A percentile compares a stretch with the other conserved stretches of the same genome.
phyloP scores from a whole-genome alignment of 2,888 invertebrate genomes.

The Colostygia pectinataria region DNA sequence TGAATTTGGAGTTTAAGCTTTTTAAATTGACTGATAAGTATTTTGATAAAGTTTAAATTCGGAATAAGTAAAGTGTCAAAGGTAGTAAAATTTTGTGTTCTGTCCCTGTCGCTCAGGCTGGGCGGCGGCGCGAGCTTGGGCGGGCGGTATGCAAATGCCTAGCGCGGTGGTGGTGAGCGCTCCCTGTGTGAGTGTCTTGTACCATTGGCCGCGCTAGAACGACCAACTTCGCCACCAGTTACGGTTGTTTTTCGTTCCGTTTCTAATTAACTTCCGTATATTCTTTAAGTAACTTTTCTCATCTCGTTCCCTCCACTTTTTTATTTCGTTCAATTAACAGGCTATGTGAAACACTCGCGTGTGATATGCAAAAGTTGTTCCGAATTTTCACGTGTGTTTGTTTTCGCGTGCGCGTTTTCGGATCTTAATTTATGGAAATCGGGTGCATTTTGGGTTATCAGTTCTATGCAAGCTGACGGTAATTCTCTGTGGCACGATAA shows the following conservation, averaged over 20 bases:
- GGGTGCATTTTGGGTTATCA: slow-evolving; percentile 53
- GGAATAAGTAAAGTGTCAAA: slow-evolving; percentile 54
- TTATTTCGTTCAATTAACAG: slow-evolving; percentile 58
- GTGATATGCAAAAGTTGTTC: slow-evolving; percentile 69
- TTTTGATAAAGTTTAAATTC: slow-evolving; percentile 31
- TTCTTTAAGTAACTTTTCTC: slow-evolving; percentile 82
- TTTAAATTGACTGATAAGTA: slow-evolving; percentile 27
- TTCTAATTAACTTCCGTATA: slow-evolving; percentile 83
- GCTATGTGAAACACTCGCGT: slow-evolving; percentile 71
- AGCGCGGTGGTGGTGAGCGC: slow-evolving; percentile 66
- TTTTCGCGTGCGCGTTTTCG: slow-evolving; percentile 57
- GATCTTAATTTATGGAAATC: slow-evolving; percentile 61
- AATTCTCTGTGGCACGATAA: slow-evolving; percentile 67
- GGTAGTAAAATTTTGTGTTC: slow-evolving; percentile 54
- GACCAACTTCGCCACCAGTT: slow-evolving; percentile 83
- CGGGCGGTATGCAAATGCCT: slow-evolving; percentile 84
- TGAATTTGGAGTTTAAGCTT: slow-evolving; percentile 26
- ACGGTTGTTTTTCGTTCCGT: slow-evolving; percentile 84
- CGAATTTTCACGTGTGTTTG: slow-evolving; percentile 61
- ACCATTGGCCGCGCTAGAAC: slow-evolving; percentile 83
- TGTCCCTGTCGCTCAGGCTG: slow-evolving; percentile 78
- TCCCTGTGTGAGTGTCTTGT: slow-evolving; percentile 76
- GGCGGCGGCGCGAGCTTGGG: slow-evolving; percentile 81
- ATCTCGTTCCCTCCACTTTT: slow-evolving; percentile 70
- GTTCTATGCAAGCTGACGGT: slow-evolving; percentile 52